Percentiles rank a stretch among this genome's conserved stretches.
phyloP scores from a whole-genome alignment of 1,140 invertebrate genomes.

The Cyclina sinensis region DNA sequence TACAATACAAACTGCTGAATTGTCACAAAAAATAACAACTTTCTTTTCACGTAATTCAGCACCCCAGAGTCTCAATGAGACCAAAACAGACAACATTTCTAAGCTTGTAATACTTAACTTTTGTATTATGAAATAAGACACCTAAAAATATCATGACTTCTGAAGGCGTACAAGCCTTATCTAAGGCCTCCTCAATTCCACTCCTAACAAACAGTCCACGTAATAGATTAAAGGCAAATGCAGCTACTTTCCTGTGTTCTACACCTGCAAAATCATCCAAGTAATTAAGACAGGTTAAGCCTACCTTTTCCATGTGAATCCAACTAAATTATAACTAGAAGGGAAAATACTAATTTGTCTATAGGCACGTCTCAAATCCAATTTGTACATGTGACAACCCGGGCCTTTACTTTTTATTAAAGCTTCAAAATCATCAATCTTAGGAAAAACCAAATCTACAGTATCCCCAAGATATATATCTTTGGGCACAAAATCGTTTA shows the following conservation, averaged over 20 bases:
- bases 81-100: conserved; percentile 36
- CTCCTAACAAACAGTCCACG: background rate
- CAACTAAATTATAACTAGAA: conserved; percentile 28
- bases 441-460: conserved; percentile 5
- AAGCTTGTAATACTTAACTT: conserved; percentile 33
- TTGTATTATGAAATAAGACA: background rate
- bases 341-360: conserved; percentile 50
- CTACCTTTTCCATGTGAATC: background rate
- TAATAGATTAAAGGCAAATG: conserved; percentile 25
- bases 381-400: conserved; percentile 27
- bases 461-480: conserved; percentile 11
- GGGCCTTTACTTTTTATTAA: conserved; percentile 12
- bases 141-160: conserved; percentile 6
- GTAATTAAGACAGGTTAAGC: conserved; percentile 28
- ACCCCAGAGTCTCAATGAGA: conserved; percentile 41
- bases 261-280: conserved; percentile 63
- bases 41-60: background rate
- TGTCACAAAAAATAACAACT: conserved; percentile 38
- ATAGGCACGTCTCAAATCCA: conserved; percentile 9
- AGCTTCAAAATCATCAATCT: conserved; percentile 39
- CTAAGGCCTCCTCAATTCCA: conserved; percentile 3
- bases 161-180: background rate
- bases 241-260: background rate
- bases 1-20: conserved; percentile 24
- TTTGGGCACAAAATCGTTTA: conserved; percentile 50